Evolutionary conservation across 1,140 invertebrate genomes (phyloP).

Genomic region (Drosophila rufa): DNA sequence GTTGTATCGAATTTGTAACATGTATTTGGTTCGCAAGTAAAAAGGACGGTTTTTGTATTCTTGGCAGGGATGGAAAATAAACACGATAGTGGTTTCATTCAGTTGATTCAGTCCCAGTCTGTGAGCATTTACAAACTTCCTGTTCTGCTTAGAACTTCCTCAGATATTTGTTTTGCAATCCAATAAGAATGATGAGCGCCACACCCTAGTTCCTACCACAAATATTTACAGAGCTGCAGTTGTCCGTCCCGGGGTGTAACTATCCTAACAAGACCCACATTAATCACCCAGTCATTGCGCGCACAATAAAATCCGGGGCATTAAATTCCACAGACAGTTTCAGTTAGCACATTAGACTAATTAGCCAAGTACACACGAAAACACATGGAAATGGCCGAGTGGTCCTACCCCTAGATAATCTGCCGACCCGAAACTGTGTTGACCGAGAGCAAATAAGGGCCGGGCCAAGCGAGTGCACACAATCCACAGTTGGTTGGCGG

Average conservation of each 20-base stretch:
- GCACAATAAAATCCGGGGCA: conserved; percentile 31
- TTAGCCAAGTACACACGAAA: conserved; percentile 60
- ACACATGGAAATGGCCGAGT: conserved; percentile 17
- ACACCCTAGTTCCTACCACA: conserved; percentile 4
- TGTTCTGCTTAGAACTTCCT: background rate
- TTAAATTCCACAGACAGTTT: conserved; percentile 39
- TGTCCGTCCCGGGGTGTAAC: conserved; percentile 4
- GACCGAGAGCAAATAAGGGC: conserved; percentile 64
- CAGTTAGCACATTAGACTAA: conserved; percentile 68
- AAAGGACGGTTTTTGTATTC: background rate
- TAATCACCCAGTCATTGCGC: conserved; percentile 33
- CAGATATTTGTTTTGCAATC: background rate
- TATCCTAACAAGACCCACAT: conserved; percentile 48
- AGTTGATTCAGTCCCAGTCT: background rate
- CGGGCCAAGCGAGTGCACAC: conserved; percentile 23
- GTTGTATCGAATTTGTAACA: background rate
- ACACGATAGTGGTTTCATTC: too few species aligned
- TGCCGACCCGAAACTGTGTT: conserved; percentile 49
- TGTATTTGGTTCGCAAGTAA: background rate
- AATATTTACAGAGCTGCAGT: conserved; percentile 23
- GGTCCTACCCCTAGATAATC: conserved; percentile 44
- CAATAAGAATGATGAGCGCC: background rate
- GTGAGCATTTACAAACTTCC: background rate
- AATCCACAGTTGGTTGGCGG: conserved; percentile 80
- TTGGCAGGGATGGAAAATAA: background rate